These are phyloP conservation scores for Vanessa tameamea DNA, from an alignment of 1,140 invertebrate species.

Conservation along the genomic window DNA sequence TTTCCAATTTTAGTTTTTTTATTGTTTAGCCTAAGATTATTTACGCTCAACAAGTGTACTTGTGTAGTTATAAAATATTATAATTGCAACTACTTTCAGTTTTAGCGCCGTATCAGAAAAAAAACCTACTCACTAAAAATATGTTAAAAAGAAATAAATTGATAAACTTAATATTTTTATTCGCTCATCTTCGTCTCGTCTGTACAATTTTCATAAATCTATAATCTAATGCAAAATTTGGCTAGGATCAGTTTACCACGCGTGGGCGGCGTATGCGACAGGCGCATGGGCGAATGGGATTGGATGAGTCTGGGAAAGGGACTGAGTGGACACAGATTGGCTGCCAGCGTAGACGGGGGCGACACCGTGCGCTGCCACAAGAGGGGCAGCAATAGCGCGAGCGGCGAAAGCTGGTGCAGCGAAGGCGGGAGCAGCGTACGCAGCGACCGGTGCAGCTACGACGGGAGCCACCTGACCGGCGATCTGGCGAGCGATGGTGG, in stretches of 20 bases:
- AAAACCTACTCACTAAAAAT: too few relatives aligned
- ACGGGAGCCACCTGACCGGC: slow-evolving; percentile 34
- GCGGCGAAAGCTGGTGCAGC: neutral
- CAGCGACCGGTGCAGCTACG: neutral
- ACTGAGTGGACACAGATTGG: neutral
- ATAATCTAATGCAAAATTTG: slow-evolving; percentile 5
- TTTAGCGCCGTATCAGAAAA: too few relatives aligned
- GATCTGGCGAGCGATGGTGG: slow-evolving; percentile 30
- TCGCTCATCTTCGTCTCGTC: neutral
- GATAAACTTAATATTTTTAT: neutral
- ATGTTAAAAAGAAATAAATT: neutral
- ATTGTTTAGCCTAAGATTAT: too few relatives aligned
- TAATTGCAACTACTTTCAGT: too few relatives aligned
- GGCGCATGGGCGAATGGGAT: slow-evolving; percentile 34
- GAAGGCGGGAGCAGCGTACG: neutral
- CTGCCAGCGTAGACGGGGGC: neutral
- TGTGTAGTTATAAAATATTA: too few relatives aligned
- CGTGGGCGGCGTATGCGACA: slow-evolving; percentile 23
- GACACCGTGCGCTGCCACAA: neutral
- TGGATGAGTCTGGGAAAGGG: slow-evolving; percentile 53
- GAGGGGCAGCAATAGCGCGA: neutral
- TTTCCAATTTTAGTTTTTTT: too few relatives aligned
- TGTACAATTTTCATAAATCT: neutral
- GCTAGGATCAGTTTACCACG: neutral
- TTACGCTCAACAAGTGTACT: too few relatives aligned